phyloP scores from a whole-genome alignment of 2,797 vertebrate genomes.

The Aplochiton taeniatus region DNA sequence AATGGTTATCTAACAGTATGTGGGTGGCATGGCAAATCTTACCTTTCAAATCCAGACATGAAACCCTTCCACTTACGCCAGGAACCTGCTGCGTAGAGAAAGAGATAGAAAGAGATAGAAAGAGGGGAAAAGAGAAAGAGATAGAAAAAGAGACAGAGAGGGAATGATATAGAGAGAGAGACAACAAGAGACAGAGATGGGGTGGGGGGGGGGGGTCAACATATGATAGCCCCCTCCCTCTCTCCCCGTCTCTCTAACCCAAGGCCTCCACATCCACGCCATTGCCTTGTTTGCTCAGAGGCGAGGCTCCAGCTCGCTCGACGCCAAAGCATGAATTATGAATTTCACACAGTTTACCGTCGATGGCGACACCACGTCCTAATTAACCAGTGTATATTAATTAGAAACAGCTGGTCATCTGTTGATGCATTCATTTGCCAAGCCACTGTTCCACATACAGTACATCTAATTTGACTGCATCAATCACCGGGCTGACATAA shows the following conservation, averaged over 20 bases:
- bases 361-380: constrained; percentile 70
- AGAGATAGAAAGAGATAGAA: constrained; percentile 37
- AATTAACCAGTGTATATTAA: constrained; percentile 79
- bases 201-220: neutral
- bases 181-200: neutral
- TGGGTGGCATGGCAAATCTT: constrained; percentile 39
- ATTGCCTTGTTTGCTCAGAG: constrained; percentile 49
- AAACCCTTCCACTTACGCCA: constrained; percentile 66
- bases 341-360: constrained; percentile 72
- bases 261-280: constrained; percentile 60
- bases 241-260: constrained; percentile 24
- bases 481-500: constrained; percentile 63
- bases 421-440: constrained; percentile 76
- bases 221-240: constrained; percentile 30
- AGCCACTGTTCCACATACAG: constrained; percentile 66
- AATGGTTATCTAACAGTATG: neutral
- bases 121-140: constrained; percentile 18
- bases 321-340: constrained; percentile 69
- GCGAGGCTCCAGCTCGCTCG: constrained; percentile 42
- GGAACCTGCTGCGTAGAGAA: constrained; percentile 61
- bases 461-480: constrained; percentile 74
- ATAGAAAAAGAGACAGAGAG: constrained; percentile 13
- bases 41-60: constrained; percentile 80
- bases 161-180: constrained; percentile 31
- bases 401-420: constrained; percentile 81